Evolutionary conservation across 2,888 invertebrate species (phyloP).

Genomic region (Habrosyne pyritoides): DNA sequence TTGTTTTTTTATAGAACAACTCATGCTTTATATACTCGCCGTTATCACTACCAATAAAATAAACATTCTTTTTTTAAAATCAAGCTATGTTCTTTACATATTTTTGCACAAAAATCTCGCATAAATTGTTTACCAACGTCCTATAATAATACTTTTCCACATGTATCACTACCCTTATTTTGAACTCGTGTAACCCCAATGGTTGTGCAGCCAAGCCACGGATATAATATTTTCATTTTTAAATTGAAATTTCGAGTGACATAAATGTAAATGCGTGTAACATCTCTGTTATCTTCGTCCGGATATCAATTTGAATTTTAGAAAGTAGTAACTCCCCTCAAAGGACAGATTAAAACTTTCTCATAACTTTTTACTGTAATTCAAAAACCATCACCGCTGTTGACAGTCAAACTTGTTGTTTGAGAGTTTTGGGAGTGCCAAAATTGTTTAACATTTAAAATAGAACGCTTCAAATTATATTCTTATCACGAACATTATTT

Average conservation of each 20-base stretch:
- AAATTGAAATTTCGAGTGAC: background rate
- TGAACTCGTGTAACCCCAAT: background rate
- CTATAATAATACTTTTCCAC: too few species aligned
- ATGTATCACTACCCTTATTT: background rate
- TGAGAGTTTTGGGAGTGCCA: background rate
- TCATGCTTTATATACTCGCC: too few species aligned
- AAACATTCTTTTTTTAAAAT: too few species aligned
- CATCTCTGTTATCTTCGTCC: background rate
- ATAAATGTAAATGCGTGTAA: background rate
- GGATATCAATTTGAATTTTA: slow-evolving; percentile 3
- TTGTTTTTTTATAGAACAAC: too few species aligned
- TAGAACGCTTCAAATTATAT: background rate
- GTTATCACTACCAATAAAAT: too few species aligned
- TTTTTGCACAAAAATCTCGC: too few species aligned
- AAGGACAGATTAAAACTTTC: slow-evolving; percentile 1
- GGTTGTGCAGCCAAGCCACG: background rate
- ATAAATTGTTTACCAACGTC: too few species aligned
- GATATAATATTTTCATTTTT: background rate
- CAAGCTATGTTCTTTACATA: too few species aligned
- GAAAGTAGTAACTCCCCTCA: background rate
- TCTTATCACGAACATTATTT: too few species aligned
- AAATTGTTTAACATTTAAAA: background rate
- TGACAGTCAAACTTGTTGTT: slow-evolving; percentile 8
- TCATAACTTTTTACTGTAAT: slow-evolving; percentile 6
- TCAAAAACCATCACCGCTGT: slow-evolving; percentile 5